Conservation (phyloP, 2,888 invertebrate species). For the Metellina segmentata region DNA sequence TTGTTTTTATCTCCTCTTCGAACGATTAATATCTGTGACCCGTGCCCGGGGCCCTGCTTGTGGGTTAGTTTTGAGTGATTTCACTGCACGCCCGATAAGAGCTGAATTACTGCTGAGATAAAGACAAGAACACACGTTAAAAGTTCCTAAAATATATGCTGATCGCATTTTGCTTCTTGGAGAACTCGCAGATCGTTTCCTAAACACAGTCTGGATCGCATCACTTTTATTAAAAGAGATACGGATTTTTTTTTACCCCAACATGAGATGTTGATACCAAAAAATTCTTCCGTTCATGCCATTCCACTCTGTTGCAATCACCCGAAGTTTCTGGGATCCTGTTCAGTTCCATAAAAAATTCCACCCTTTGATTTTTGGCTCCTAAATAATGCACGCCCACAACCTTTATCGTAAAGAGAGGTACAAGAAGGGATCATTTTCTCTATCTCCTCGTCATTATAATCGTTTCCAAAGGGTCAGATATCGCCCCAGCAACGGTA, state of each 20-base stretch:
- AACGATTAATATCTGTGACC: not conserved
- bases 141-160: not conserved
- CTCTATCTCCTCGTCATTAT: not conserved
- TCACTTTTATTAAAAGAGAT: not conserved
- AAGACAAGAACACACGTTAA: not conserved
- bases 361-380: not conserved
- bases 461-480: constrained; percentile 29
- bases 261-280: not conserved
- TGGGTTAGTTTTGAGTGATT: not conserved
- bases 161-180: not conserved
- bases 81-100: not conserved
- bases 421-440: not conserved
- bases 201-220: not conserved
- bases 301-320: not conserved
- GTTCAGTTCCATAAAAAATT: not conserved
- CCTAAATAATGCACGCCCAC: constrained; percentile 7
- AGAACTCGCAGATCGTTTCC: too few relatives aligned
- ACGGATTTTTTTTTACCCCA: not conserved
- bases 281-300: not conserved
- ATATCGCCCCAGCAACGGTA: constrained; percentile 42
- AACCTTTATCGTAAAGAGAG: not conserved
- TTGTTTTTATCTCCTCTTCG: not conserved
- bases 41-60: not conserved
- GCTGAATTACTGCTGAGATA: not conserved
- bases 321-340: constrained; percentile 17